A percentile compares a stretch with the other conserved stretches of the same genome.
These are phyloP conservation scores for Drosophila suboccidentalis DNA, from an alignment of 2,888 invertebrate genomes.

Conservation along the genomic window DNA sequence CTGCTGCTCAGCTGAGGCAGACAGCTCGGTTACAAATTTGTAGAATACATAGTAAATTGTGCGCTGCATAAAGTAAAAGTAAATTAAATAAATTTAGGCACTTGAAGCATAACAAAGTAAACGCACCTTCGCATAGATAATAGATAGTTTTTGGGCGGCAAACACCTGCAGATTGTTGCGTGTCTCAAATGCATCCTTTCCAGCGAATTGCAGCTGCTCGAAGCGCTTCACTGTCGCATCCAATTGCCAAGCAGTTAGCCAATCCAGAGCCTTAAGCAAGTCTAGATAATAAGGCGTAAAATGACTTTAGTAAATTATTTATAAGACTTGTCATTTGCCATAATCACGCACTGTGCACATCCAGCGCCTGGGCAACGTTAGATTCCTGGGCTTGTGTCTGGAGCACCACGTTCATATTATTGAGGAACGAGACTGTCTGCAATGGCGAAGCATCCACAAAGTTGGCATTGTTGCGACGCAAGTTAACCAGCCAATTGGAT, in stretches of 20 bases:
- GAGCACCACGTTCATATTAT: constrained; percentile 87
- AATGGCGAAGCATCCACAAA: constrained; percentile 88
- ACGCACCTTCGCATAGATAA: constrained; percentile 93
- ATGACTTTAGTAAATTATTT: neutral
- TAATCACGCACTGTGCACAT: constrained; percentile 81
- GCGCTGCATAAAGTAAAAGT: constrained; percentile 83
- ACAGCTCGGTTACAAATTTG: constrained; percentile 83
- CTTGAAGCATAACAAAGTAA: neutral
- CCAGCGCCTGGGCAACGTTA: constrained; percentile 67
- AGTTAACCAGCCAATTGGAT: constrained; percentile 92
- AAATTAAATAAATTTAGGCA: neutral
- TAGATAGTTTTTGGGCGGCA: constrained; percentile 91
- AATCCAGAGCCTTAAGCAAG: constrained; percentile 90
- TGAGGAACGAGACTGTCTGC: constrained; percentile 88
- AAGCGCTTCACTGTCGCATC: constrained; percentile 89
- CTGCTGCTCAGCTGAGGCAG: constrained; percentile 85
- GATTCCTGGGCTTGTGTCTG: constrained; percentile 85
- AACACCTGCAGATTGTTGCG: constrained; percentile 95
- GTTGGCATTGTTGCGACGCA: constrained; percentile 86
- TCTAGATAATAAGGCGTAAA: no score
- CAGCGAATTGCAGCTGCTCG: constrained; percentile 86
- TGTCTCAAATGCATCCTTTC: constrained; percentile 90
- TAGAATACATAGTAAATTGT: constrained; percentile 86
- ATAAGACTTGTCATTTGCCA: neutral
- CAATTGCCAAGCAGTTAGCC: constrained; percentile 93